Conservation (phyloP, 2,797 vertebrate species). For the Eurystomus glaucurus region DNA sequence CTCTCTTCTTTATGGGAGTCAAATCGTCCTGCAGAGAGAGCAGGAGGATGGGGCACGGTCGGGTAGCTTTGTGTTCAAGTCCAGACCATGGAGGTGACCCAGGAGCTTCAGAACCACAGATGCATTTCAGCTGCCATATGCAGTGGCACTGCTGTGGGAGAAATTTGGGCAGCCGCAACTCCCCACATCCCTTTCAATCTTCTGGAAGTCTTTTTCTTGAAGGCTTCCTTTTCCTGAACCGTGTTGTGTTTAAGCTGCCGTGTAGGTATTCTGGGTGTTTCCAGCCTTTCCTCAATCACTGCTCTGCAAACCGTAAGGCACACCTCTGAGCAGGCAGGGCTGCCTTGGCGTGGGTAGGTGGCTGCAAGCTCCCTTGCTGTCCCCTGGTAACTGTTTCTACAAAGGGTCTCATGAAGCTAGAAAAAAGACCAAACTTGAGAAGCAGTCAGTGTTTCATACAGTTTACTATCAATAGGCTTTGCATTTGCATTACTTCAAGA, state of each 20-base stretch:
- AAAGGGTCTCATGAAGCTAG: not conserved
- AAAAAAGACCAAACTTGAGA: not conserved
- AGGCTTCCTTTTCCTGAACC: not conserved
- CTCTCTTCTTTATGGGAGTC: not conserved
- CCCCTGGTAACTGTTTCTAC: not conserved
- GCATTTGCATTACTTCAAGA: not conserved
- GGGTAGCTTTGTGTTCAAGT: not conserved
- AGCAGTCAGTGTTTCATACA: not conserved
- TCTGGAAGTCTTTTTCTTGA: not conserved
- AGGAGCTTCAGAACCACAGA: not conserved
- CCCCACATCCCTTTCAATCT: not conserved
- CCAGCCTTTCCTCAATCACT: slow-evolving; percentile 35
- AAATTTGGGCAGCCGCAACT: not conserved
- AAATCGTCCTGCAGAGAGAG: fast-evolving
- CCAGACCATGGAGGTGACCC: not conserved
- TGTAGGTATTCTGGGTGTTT: not conserved
- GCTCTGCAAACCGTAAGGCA: not conserved
- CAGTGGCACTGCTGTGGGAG: not conserved
- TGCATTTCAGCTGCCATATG: not conserved
- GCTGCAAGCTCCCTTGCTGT: slow-evolving; percentile 17
- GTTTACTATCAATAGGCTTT: not conserved
- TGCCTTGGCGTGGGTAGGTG: not conserved
- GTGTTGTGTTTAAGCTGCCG: not conserved
- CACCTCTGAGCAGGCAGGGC: not conserved
- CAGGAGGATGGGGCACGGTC: not conserved